Evolutionary conservation across 2,113 vertebrate species (phyloP).

Genomic region (Daboia siamensis): DNA sequence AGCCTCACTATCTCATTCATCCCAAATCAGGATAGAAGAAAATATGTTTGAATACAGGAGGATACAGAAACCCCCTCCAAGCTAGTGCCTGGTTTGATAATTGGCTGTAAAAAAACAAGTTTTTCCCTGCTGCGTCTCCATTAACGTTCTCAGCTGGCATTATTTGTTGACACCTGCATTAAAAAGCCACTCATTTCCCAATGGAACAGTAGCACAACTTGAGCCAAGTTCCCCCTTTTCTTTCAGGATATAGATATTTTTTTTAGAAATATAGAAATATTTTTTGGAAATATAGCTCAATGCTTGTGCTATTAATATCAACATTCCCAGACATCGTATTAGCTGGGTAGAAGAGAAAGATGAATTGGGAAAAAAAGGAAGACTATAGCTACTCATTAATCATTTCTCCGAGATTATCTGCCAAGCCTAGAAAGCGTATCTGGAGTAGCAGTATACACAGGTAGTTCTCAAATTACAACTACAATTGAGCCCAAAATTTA

Average conservation of each 20-base stretch:
- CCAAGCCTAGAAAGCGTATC: neutral
- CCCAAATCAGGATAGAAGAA: neutral
- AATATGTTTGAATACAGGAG: constrained; percentile 4
- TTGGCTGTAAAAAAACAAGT: neutral
- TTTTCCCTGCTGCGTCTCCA: neutral
- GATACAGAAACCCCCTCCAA: neutral
- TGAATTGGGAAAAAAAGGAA: neutral
- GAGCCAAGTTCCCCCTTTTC: rapidly evolving
- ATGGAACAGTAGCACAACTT: neutral
- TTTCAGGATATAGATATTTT: neutral
- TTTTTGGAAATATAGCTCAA: neutral
- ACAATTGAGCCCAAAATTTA: no score
- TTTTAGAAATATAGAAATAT: neutral
- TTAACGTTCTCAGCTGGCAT: neutral
- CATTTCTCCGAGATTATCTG: neutral
- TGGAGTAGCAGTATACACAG: neutral
- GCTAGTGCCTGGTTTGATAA: neutral
- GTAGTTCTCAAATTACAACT: neutral
- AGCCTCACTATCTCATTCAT: neutral
- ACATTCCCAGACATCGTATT: neutral
- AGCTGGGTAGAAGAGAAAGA: neutral
- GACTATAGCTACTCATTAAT: neutral
- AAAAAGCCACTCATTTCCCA: neutral
- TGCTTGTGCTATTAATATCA: neutral
- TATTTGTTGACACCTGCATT: neutral